Conservation (phyloP, 2,888 invertebrate species). For the Nephrocerus scutellatus region DNA sequence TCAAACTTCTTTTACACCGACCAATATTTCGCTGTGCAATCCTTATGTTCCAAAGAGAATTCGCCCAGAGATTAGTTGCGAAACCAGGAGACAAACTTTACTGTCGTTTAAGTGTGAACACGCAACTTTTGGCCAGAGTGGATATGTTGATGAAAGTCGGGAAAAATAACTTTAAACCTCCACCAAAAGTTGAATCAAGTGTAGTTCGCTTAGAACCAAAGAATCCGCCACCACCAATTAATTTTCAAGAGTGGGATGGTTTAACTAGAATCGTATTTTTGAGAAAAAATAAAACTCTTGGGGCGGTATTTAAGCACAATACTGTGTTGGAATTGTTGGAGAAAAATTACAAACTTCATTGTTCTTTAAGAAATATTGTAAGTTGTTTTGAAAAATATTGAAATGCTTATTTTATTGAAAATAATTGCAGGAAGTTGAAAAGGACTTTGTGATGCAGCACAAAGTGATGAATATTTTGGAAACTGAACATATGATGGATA, state of each 20-base stretch:
- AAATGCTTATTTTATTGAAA: constrained; percentile 3
- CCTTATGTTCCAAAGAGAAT: constrained; percentile 98
- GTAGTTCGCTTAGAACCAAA: constrained; percentile 96
- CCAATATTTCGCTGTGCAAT: constrained; percentile 88
- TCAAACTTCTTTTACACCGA: constrained; percentile 84
- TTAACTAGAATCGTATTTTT: constrained; percentile 89
- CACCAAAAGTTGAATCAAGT: constrained; percentile 98
- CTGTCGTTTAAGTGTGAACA: constrained; percentile 92
- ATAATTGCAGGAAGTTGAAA: constrained; percentile 59
- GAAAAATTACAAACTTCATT: constrained; percentile 84
- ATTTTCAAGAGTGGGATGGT: constrained; percentile 98
- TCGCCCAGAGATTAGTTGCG: constrained; percentile 93
- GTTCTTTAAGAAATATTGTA: constrained; percentile 78
- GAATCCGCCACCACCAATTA: constrained; percentile 93
- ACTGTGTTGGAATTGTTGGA: constrained; percentile 77
- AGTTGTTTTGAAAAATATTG: constrained; percentile 22
- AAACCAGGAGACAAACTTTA: constrained; percentile 96
- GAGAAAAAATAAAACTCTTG: constrained; percentile 93
- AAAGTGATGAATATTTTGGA: constrained; percentile 70
- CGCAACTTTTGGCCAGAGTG: constrained; percentile 89
- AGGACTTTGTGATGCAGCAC: constrained; percentile 74
- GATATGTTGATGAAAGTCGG: constrained; percentile 96
- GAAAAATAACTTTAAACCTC: constrained; percentile 96
- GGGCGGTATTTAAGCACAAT: constrained; percentile 80
- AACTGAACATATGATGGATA: constrained; percentile 61